Percentiles rank a stretch among this genome's conserved stretches.
Conservation (phyloP, 1,140 invertebrate genomes). For the Drosophila arawakana region DNA sequence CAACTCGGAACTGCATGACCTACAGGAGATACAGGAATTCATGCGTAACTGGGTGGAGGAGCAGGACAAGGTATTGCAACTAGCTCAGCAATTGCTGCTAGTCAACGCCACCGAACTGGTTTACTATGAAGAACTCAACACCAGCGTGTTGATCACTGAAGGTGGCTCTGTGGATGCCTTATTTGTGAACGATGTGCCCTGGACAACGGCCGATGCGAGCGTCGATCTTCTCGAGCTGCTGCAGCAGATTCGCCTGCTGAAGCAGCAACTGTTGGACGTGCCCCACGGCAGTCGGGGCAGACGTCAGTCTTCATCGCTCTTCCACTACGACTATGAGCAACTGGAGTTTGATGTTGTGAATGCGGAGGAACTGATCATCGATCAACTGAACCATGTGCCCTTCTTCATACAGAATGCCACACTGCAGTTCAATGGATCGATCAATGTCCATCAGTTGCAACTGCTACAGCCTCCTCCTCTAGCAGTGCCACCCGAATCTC, state of each 20-base stretch:
- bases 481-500: conserved; percentile 8
- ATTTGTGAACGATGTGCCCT: conserved; percentile 57
- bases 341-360: conserved; percentile 64
- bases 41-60: conserved; percentile 67
- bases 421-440: conserved; percentile 54
- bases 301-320: conserved; percentile 48
- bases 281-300: conserved; percentile 21
- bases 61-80: conserved; percentile 54
- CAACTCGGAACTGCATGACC: conserved; percentile 75
- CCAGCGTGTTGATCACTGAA: conserved; percentile 49
- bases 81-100: conserved; percentile 30
- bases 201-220: conserved; percentile 54
- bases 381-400: conserved; percentile 59
- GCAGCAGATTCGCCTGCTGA: conserved; percentile 52
- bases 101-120: background rate
- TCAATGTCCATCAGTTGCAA: conserved; percentile 58
- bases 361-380: conserved; percentile 47
- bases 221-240: conserved; percentile 55
- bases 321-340: conserved; percentile 48
- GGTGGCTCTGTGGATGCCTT: conserved; percentile 55
- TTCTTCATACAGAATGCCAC: conserved; percentile 68
- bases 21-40: conserved; percentile 77
- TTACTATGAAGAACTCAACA: conserved; percentile 38
- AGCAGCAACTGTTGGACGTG: conserved; percentile 16
- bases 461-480: conserved; percentile 31